phyloP scores from a whole-genome alignment of 2,888 invertebrate species.

The Agonopterix arenella region DNA sequence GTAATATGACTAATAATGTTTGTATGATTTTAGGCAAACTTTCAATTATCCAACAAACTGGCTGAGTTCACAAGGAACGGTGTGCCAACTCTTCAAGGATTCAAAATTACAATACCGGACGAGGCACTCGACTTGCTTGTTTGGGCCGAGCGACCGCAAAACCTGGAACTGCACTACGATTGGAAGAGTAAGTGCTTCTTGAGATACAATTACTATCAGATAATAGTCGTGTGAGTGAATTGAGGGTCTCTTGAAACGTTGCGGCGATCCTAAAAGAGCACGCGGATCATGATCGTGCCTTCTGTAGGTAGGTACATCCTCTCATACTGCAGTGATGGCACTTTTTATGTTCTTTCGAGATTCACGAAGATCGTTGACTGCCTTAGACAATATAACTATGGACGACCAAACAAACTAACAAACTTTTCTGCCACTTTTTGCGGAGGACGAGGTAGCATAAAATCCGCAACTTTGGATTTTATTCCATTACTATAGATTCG shows the following conservation, averaged over 20 bases:
- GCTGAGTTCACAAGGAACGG: conserved; percentile 36
- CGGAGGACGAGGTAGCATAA: too few relatives aligned
- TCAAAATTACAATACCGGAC: conserved; percentile 24
- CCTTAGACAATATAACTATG: too few relatives aligned
- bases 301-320: too few relatives aligned
- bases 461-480: too few relatives aligned
- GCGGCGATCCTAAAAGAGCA: neutral
- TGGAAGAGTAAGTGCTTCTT: conserved; percentile 37
- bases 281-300: neutral
- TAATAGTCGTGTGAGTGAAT: neutral
- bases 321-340: too few relatives aligned
- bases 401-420: too few relatives aligned
- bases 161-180: conserved; percentile 31
- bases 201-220: conserved; percentile 5
- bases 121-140: conserved; percentile 31
- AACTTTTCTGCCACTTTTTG: too few relatives aligned
- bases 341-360: too few relatives aligned
- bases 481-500: too few relatives aligned
- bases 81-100: conserved; percentile 39
- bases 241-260: neutral
- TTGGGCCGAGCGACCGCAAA: conserved; percentile 33
- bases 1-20: neutral
- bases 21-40: conserved; percentile 32
- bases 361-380: too few relatives aligned
- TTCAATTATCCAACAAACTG: conserved; percentile 34